phyloP scores from a whole-genome alignment of 2,888 invertebrate species.

The Dione vanillae region DNA sequence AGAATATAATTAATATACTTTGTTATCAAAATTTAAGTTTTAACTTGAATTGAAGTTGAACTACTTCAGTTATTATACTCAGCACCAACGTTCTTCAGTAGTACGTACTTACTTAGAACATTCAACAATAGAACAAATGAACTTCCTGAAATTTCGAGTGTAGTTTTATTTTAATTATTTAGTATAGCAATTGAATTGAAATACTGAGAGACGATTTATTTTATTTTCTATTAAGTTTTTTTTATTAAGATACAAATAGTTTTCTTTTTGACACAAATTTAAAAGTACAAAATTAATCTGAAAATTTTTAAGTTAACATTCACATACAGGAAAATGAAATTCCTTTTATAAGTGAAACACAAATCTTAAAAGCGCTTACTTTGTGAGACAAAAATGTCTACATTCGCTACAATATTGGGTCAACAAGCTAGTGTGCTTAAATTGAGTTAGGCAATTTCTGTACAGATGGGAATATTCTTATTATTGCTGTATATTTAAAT shows the following conservation, averaged over 20 bases:
- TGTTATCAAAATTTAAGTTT: conserved; percentile 8
- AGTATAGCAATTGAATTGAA: not conserved
- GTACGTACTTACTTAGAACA: conserved; percentile 16
- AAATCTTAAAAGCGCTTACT: too few species aligned
- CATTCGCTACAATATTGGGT: conserved; percentile 19
- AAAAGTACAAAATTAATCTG: too few species aligned
- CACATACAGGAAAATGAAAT: too few species aligned
- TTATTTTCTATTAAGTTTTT: not conserved
- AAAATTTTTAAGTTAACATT: too few species aligned
- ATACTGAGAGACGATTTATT: not conserved
- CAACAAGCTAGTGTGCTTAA: conserved; percentile 23
- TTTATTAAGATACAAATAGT: too few species aligned
- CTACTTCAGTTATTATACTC: conserved; percentile 9
- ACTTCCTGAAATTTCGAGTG: conserved; percentile 13
- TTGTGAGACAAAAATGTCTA: not conserved
- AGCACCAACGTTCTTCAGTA: conserved; percentile 5
- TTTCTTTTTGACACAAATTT: too few species aligned
- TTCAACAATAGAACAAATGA: conserved; percentile 23
- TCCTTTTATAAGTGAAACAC: too few species aligned
- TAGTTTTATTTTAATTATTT: conserved; percentile 2
- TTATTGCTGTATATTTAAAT: too few species aligned
- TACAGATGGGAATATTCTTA: conserved; percentile 29
- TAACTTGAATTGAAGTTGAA: conserved; percentile 14
- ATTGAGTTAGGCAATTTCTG: conserved; percentile 33
- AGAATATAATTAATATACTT: not conserved